Base-by-base conservation (phyloP, 2,797 vertebrate species). In the Cynopterus sphinx region DNA sequence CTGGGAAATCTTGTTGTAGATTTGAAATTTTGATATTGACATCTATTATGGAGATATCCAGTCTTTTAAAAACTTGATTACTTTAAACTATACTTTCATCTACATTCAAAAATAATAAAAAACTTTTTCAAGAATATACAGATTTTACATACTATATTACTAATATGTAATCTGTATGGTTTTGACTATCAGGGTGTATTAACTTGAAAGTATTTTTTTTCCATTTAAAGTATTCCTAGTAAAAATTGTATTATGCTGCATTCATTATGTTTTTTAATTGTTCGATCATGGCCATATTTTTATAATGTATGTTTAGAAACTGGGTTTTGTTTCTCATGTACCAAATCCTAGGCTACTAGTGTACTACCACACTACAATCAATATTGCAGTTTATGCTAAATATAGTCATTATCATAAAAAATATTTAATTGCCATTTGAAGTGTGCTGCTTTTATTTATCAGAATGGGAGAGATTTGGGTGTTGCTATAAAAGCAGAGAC, bases 21-120 rank as follows among this genome's bases (percentile, higher is more conserved):
- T 97, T 97, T 98, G 86, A 96, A 96, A 92, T 97, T 97, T 86
- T 97, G 78, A 61, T 97, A 90, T 95, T 97, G 84, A 87, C 78
- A 92, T 87, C 21, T 63, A 59, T 79, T 83, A 51, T 97, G 90
- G 67, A 90, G 87, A 63, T 97, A 65, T 87, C 71, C 57, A 93
- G 49, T 97, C 91, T 96, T 90, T 82, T 17, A 95, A 85, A 96
- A 97, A 70, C 92, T 88, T 46, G 89, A 97, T 97, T 94, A 95
- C 96, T 96, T 97, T 67, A 83, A 91, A 92, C 88, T 53, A 63
- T 12, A 88, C 91, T 98, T n/a, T 93, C 79, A 81, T 95, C 55
- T 19, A 85, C 26, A 31, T 55, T n/a, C 9, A 70, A 82, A 96
- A 91, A 57, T 88, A 1, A 43, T 88, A 79, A 81, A 1, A 11